phyloP scores from a whole-genome alignment of 64 coral and sea anemone species.

The Pocillopora damicornis region DNA sequence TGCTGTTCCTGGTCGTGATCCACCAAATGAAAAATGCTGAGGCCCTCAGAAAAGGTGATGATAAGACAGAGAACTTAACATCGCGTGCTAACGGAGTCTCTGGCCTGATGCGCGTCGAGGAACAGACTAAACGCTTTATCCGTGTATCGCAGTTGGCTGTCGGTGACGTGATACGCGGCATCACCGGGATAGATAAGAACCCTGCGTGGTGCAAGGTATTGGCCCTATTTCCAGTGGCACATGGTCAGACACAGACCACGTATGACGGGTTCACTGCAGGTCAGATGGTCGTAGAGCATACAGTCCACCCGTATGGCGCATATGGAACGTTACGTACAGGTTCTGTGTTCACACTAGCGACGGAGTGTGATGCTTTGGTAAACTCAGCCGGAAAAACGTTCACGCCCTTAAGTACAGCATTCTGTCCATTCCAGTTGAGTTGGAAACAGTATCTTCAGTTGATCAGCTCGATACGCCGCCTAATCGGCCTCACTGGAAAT shows the following conservation, averaged over 20 bases:
- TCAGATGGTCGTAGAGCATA: slow-evolving; percentile 41
- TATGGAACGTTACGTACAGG: not conserved
- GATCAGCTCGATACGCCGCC: slow-evolving; percentile 16
- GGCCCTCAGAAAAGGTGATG: too few relatives aligned
- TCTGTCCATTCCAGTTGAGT: slow-evolving; percentile 25
- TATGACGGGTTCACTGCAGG: slow-evolving; percentile 44
- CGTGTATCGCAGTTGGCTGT: slow-evolving; percentile 30
- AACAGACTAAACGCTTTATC: slow-evolving; percentile 21
- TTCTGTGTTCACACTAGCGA: slow-evolving; percentile 18
- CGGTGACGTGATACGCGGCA: slow-evolving; percentile 46
- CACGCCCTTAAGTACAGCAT: slow-evolving; percentile 33
- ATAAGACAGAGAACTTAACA: too few relatives aligned
- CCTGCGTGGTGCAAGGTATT: slow-evolving; percentile 33
- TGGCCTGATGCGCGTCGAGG: slow-evolving; percentile 23
- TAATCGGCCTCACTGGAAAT: slow-evolving; percentile 15
- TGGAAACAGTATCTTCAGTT: slow-evolving; percentile 31
- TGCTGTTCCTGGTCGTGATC: too few relatives aligned
- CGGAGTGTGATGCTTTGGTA: slow-evolving; percentile 39
- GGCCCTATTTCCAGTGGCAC: not conserved
- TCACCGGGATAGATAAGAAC: slow-evolving; percentile 5
- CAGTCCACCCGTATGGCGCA: slow-evolving; percentile 24
- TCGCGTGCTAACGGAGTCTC: slow-evolving; percentile 4
- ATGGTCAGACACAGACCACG: slow-evolving; percentile 8
- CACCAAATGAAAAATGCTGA: too few relatives aligned
- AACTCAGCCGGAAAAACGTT: slow-evolving; percentile 32